Percentiles rank a stretch among this genome's conserved stretches.
phyloP scores from a whole-genome alignment of 2,797 vertebrate genomes.

The Amniataba percoides region DNA sequence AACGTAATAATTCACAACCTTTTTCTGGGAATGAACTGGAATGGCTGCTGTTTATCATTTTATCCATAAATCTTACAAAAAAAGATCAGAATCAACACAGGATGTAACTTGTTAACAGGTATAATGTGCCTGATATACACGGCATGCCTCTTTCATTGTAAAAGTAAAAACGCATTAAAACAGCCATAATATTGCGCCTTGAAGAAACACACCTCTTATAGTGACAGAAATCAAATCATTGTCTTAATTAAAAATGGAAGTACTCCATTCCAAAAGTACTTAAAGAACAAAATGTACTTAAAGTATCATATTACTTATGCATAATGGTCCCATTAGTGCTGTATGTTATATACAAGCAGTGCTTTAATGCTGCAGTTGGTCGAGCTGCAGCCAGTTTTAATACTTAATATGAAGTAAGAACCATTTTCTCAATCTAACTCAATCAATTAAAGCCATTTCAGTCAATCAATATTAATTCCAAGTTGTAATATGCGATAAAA shows the following conservation, averaged over 20 bases:
- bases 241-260: no score
- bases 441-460: not conserved
- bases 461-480: not conserved
- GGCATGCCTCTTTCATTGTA: not conserved
- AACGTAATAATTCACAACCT: slow-evolving; percentile 19
- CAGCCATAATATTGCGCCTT: not conserved
- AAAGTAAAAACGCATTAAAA: not conserved
- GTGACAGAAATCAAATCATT: no score
- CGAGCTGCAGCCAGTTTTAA: no score
- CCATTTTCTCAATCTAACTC: no score
- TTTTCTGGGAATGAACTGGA: slow-evolving; percentile 16
- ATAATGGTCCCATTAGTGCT: no score
- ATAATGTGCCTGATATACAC: not conserved
- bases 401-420: not conserved
- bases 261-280: no score
- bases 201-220: no score
- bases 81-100: slow-evolving; percentile 1
- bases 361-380: no score
- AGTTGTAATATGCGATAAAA: not conserved
- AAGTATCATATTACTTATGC: no score
- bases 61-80: not conserved
- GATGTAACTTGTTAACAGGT: not conserved
- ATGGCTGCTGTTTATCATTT: not conserved
- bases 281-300: no score
- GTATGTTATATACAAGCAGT: no score